phyloP scores from a whole-genome alignment of 1,140 invertebrate species.

The Drosophila micromelanica region DNA sequence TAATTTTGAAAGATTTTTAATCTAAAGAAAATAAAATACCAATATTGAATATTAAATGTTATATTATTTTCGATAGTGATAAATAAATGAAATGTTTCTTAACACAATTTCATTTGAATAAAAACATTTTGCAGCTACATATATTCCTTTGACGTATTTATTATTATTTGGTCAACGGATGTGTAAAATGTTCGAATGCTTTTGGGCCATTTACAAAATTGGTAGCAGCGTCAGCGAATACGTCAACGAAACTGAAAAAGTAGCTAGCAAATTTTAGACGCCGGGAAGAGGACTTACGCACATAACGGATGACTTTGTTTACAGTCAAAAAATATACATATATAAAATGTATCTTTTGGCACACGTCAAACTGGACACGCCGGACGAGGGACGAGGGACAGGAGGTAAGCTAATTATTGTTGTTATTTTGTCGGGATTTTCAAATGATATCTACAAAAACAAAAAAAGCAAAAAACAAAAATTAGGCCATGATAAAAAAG shows the following conservation, averaged over 20 bases:
- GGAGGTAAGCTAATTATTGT: slow-evolving; percentile 12
- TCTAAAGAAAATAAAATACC: too few relatives aligned
- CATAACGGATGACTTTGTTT: slow-evolving; percentile 73
- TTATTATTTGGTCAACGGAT: slow-evolving; percentile 28
- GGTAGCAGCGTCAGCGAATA: slow-evolving; percentile 7
- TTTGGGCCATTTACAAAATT: slow-evolving; percentile 8
- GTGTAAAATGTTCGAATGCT: slow-evolving; percentile 21
- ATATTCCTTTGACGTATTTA: slow-evolving; percentile 2
- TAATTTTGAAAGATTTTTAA: background rate
- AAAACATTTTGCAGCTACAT: background rate
- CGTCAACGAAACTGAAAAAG: slow-evolving; percentile 21
- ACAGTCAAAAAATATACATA: slow-evolving; percentile 44
- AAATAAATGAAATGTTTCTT: background rate
- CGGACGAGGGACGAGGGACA: slow-evolving; percentile 5
- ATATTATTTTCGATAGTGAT: too few relatives aligned
- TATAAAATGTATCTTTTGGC: slow-evolving; percentile 31
- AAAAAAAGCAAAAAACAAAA: slow-evolving; percentile 13
- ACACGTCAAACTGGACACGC: too few relatives aligned
- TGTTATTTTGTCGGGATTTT: slow-evolving; percentile 46
- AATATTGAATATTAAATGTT: too few relatives aligned
- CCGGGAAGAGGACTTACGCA: slow-evolving; percentile 12
- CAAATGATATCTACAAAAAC: slow-evolving; percentile 64
- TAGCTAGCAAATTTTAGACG: background rate
- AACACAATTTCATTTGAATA: background rate
- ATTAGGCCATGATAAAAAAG: slow-evolving; percentile 79